These are phyloP conservation scores for Pseudochaenichthys georgianus DNA, from an alignment of 2,797 vertebrate genomes.

Conservation along the genomic window DNA sequence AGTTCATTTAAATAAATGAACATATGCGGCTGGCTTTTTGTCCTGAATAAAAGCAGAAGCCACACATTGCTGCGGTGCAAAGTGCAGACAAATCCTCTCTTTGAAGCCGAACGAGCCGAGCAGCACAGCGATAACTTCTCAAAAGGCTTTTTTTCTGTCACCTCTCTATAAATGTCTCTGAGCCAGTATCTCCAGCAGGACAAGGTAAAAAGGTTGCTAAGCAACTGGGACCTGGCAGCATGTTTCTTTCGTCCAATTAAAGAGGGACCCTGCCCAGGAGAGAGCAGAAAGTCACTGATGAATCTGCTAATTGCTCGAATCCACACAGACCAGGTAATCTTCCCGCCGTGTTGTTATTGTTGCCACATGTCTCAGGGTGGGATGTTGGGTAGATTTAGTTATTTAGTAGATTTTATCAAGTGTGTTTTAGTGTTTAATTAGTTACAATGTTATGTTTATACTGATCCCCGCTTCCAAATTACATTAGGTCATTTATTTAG, in stretches of 20 bases:
- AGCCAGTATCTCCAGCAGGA: conserved; percentile 54
- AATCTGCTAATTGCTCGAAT: conserved; percentile 62
- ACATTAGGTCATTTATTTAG: not conserved
- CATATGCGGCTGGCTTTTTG: not conserved
- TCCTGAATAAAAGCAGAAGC: not conserved
- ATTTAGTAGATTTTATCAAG: too few relatives aligned
- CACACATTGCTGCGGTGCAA: not conserved
- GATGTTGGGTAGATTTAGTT: not conserved
- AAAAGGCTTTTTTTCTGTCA: conserved; percentile 53
- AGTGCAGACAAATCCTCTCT: not conserved
- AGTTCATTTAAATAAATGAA: not conserved
- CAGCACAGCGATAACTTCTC: conserved; percentile 30
- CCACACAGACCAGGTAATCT: conserved; percentile 49
- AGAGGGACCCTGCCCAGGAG: conserved; percentile 46
- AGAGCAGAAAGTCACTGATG: conserved; percentile 54
- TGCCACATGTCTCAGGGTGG: not conserved
- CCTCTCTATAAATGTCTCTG: conserved; percentile 48
- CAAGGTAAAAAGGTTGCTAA: conserved; percentile 78
- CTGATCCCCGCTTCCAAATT: not conserved
- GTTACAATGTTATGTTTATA: not conserved
- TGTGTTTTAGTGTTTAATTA: not conserved
- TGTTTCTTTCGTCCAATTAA: conserved; percentile 68
- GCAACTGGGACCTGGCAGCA: conserved; percentile 79
- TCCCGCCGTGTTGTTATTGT: conserved; percentile 21
- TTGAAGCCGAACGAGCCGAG: conserved; percentile 28